Base-by-base conservation (phyloP, 1,140 invertebrate species). In the Tigriopus japonicus region DNA sequence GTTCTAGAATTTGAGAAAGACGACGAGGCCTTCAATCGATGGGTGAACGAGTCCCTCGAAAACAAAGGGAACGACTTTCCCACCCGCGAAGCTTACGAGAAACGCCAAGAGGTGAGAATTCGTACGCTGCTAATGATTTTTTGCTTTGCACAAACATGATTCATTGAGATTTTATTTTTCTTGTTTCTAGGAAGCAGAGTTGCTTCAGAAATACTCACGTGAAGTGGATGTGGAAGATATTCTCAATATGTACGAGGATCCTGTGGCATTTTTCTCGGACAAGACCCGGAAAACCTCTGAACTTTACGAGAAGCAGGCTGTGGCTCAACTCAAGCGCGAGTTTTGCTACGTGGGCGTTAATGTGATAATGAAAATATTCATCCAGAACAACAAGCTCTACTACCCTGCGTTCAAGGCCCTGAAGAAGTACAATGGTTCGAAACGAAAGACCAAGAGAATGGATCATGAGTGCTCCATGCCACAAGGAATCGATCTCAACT, bases 161-260 rank as follows among this genome's bases (percentile, higher is more conserved):
- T n/a, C n/a, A n/a, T n/a, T n/a, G n/a, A n/a, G n/a, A n/a, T n/a
- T 35, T 35, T 9, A 9, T 9, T 35, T 35, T 5, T 35, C 28
- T 9, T 3, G 3, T 35, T 9, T 9, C 3, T 35, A 71, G 64
- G 66, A 71, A 5, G 65, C 68, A 0, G 66, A 71, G 42, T 69
- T 72, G 23, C 63, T 72, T 23, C 68, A 70, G 14, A 67, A 71
- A 0, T 58, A 28, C 28, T 58, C 55, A 13, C 14, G 17, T 10
- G 66, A 74, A 1, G 77, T 79, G 56, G 63, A 73, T 35, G 65
- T 77, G 5, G 66, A 73, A 42, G 69, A 76, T 15, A 80, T 80
- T 66, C 60, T 81, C 1, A 66, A 74, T 42, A 69, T 74, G 17
- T 77, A 80, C 69, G 74, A 78, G 19, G 70, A 78, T 63, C 79